Evolutionary conservation across 2,888 invertebrate genomes (phyloP).

Genomic region (Rhamphomyia laevipes): DNA sequence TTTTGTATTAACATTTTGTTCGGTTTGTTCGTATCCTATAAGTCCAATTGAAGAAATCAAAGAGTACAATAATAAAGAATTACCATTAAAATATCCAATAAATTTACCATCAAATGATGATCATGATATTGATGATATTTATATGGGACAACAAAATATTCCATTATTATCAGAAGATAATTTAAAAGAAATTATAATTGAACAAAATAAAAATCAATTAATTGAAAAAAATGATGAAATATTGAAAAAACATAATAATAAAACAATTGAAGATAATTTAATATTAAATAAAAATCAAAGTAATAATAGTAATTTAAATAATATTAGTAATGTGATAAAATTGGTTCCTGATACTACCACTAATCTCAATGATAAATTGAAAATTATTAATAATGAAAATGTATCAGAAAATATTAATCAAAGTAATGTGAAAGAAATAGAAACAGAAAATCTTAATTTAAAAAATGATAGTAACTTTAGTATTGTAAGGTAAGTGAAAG

Average conservation of each 20-base stretch:
- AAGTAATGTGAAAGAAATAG: slow-evolving; percentile 11
- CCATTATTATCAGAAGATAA: too few relatives aligned
- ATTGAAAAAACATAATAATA: too few relatives aligned
- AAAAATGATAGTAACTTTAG: slow-evolving; percentile 7
- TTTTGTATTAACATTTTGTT: too few relatives aligned
- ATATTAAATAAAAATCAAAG: not conserved
- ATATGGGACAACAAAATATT: too few relatives aligned
- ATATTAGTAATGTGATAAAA: not conserved
- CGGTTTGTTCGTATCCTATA: too few relatives aligned
- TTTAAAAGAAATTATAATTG: too few relatives aligned
- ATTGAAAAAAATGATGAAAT: too few relatives aligned
- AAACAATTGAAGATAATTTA: too few relatives aligned
- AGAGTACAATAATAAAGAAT: slow-evolving; percentile 10
- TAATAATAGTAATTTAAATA: not conserved
- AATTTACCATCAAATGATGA: too few relatives aligned
- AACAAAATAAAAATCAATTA: too few relatives aligned
- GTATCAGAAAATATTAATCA: slow-evolving; percentile 5
- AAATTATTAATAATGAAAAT: not conserved
- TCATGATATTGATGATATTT: too few relatives aligned
- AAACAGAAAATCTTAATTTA: too few relatives aligned
- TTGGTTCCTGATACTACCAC: not conserved
- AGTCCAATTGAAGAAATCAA: not conserved
- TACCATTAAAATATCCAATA: slow-evolving; percentile 4
- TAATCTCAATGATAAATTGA: slow-evolving; percentile 2
- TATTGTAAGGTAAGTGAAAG: slow-evolving; percentile 9